Percentiles rank a stretch among this genome's conserved stretches.
phyloP scores from a whole-genome alignment of 2,797 vertebrate species.

The Gallinago solitaria region DNA sequence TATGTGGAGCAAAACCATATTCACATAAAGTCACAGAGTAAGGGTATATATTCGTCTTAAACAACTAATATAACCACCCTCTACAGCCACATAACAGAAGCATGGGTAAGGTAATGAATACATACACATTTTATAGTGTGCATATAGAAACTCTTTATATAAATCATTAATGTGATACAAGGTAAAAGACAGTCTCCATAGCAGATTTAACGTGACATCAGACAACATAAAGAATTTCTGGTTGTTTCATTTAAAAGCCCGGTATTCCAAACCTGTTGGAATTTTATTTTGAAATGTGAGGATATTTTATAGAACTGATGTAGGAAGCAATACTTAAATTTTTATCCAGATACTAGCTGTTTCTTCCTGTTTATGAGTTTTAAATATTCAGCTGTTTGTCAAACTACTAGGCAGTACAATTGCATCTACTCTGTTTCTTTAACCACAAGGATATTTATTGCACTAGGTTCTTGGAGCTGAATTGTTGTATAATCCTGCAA shows the following conservation, averaged over 20 bases:
- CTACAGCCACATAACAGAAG: neutral
- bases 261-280: neutral
- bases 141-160: neutral
- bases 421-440: neutral
- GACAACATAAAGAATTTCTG: neutral
- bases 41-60: neutral
- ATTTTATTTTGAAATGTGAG: neutral
- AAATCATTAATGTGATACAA: neutral
- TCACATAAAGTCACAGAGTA: neutral
- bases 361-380: neutral
- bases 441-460: neutral
- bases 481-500: neutral
- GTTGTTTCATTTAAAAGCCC: neutral
- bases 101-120: neutral
- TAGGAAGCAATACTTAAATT: neutral
- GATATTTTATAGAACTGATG: neutral
- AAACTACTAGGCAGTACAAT: neutral
- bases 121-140: neutral
- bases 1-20: neutral
- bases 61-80: neutral
- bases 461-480: neutral
- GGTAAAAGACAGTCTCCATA: neutral
- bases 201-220: neutral
- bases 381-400: neutral
- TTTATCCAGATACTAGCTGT: neutral